Evolutionary conservation across 2,888 invertebrate species (phyloP).

Genomic region (Julus scanicus): DNA sequence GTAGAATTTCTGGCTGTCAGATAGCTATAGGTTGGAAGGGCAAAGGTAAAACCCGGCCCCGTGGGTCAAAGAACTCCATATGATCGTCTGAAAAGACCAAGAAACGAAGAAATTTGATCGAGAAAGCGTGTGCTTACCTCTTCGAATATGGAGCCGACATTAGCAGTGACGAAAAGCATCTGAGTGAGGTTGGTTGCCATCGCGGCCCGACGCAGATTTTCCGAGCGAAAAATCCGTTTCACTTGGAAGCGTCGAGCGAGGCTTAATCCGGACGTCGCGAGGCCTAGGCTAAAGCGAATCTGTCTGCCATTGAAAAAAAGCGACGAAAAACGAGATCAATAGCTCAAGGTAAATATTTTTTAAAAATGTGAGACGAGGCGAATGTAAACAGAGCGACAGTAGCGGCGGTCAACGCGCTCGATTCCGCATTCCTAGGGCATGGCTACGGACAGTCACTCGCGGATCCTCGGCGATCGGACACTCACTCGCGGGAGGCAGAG

Average conservation of each 20-base stretch:
- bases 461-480: background rate
- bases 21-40: too few relatives aligned
- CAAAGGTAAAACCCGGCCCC: too few relatives aligned
- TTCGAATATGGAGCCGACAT: conserved; percentile 55
- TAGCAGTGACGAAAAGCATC: conserved; percentile 53
- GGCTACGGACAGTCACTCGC: too few relatives aligned
- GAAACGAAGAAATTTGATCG: too few relatives aligned
- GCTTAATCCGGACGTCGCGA: conserved; percentile 6
- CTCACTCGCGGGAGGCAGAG: background rate
- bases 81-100: too few relatives aligned
- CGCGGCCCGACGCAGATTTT: background rate
- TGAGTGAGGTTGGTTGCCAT: conserved; percentile 49
- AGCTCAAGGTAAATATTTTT: background rate
- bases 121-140: conserved; percentile 45
- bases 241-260: background rate
- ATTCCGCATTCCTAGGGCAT: background rate
- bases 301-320: background rate
- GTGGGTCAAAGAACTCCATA: too few relatives aligned
- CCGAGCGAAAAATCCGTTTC: conserved; percentile 9
- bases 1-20: too few relatives aligned
- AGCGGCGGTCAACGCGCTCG: background rate
- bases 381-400: background rate
- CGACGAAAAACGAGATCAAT: background rate
- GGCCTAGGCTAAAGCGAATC: conserved; percentile 10
- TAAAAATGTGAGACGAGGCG: background rate